Percentiles rank a stretch among this genome's conserved stretches.
phyloP scores from a whole-genome alignment of 1,140 invertebrate genomes.

The Leptinotarsa lineolata region DNA sequence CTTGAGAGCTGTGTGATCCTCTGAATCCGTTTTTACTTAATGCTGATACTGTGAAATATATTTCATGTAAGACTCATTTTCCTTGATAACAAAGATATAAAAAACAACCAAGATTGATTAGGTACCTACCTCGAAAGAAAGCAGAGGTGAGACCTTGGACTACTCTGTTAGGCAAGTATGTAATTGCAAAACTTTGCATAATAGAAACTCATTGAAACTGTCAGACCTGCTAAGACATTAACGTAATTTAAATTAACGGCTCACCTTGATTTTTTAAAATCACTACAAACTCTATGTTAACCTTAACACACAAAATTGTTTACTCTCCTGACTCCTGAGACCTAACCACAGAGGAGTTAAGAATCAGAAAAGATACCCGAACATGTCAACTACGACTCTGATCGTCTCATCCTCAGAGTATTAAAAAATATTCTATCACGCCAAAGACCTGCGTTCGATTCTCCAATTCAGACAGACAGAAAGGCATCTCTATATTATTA shows the following conservation, averaged over 20 bases:
- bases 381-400: too few relatives aligned
- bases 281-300: background rate
- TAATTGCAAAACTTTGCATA: conserved; percentile 42
- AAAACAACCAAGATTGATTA: conserved; percentile 21
- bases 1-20: conserved; percentile 63
- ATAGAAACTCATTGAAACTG: background rate
- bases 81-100: conserved; percentile 27
- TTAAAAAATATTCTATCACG: too few relatives aligned
- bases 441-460: too few relatives aligned
- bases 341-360: too few relatives aligned
- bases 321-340: too few relatives aligned
- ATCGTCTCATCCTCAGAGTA: too few relatives aligned
- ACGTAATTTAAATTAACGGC: background rate
- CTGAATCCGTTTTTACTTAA: conserved; percentile 61
- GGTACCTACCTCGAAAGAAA: conserved; percentile 64
- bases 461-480: too few relatives aligned
- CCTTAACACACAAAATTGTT: too few relatives aligned
- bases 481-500: too few relatives aligned
- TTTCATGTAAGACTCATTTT: conserved; percentile 6
- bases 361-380: background rate
- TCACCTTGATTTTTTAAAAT: conserved; percentile 1
- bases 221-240: too few relatives aligned
- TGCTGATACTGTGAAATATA: conserved; percentile 46
- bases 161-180: conserved; percentile 42
- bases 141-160: conserved; percentile 54